Evolutionary conservation across 2,113 vertebrate genomes (phyloP).

Genomic region (Chroicocephalus ridibundus): DNA sequence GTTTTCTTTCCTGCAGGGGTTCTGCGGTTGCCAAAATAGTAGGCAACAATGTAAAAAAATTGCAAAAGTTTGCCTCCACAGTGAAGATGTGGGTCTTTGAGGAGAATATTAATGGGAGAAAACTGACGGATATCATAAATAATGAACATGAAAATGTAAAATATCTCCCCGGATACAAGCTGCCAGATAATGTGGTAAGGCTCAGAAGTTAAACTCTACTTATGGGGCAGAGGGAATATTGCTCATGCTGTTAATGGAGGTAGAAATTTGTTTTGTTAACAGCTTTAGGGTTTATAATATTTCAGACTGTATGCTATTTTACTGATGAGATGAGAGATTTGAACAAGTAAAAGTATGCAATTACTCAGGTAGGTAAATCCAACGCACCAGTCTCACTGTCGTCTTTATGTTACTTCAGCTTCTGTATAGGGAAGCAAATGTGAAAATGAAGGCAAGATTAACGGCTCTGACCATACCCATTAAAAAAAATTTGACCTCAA

Average conservation of each 20-base stretch:
- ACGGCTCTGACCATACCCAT: not conserved
- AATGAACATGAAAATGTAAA: conserved; percentile 91
- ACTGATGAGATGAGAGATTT: not conserved
- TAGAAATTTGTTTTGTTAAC: not conserved
- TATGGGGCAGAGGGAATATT: not conserved
- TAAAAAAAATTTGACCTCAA: not conserved
- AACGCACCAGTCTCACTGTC: fast-evolving
- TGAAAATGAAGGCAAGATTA: not conserved
- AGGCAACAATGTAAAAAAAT: conserved; percentile 82
- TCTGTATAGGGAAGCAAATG: not conserved
- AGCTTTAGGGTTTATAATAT: not conserved
- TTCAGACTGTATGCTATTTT: not conserved
- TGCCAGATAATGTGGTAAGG: conserved; percentile 93
- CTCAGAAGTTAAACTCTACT: not conserved
- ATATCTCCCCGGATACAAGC: conserved; percentile 90
- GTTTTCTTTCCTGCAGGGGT: conserved; percentile 78
- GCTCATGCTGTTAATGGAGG: not conserved
- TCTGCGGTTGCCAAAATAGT: conserved; percentile 91
- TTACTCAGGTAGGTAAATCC: not conserved
- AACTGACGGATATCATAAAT: conserved; percentile 92
- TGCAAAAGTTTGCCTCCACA: conserved; percentile 82
- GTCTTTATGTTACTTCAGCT: not conserved
- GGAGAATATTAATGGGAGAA: conserved; percentile 85
- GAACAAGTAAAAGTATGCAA: not conserved
- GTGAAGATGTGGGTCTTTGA: conserved; percentile 97